A percentile compares a stretch with the other conserved stretches of the same genome.
phyloP scores from a whole-genome alignment of 37 sponge, comb jelly and placozoan genomes.

The Hormiphora californensis region DNA sequence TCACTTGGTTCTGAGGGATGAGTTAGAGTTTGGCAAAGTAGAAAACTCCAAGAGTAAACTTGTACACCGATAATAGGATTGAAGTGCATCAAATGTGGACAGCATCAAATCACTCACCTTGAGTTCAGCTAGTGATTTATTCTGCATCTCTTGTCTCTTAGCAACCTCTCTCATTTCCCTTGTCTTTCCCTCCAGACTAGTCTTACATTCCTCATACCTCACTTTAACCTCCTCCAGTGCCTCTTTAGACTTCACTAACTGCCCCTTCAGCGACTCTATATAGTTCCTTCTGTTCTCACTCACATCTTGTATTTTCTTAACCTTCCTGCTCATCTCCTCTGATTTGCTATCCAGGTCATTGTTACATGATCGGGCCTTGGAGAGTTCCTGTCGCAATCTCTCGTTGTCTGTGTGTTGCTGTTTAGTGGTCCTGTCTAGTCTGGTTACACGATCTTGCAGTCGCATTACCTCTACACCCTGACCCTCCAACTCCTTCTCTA shows the following conservation, averaged over 20 bases:
- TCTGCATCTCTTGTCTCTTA: background rate
- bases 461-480: background rate
- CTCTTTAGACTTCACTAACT: background rate
- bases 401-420: background rate
- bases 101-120: no score
- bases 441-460: background rate
- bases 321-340: background rate
- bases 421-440: background rate
- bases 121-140: background rate
- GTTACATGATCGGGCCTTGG: background rate
- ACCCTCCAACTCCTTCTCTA: background rate
- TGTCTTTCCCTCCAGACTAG: background rate
- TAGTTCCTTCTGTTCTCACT: slow-evolving; percentile 31
- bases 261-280: background rate
- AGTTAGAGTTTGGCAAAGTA: no score
- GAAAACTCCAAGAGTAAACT: no score
- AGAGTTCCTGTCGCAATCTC: background rate
- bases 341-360: background rate
- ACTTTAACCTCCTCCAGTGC: background rate
- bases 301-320: slow-evolving; percentile 14
- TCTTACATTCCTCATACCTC: background rate
- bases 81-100: no score
- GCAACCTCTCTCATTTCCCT: background rate
- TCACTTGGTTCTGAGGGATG: no score
- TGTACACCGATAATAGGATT: no score